A percentile compares a stretch with the other conserved stretches of the same genome.
These are phyloP conservation scores for Chromobotia macracanthus DNA, from an alignment of 2,797 vertebrate genomes.

Conservation along the genomic window DNA sequence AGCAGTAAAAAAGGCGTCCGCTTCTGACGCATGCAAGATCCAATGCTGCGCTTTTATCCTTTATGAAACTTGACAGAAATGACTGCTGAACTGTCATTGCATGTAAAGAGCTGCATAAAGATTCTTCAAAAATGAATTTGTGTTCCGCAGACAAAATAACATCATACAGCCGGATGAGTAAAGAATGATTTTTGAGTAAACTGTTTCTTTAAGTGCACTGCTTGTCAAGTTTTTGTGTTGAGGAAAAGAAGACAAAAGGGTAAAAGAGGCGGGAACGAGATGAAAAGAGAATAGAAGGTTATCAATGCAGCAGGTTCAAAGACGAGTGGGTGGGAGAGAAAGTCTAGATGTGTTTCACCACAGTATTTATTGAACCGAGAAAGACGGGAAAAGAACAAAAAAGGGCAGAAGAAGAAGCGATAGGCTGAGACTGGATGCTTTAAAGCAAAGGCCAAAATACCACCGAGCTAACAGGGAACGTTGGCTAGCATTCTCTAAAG, in stretches of 20 bases:
- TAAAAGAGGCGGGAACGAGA: not conserved
- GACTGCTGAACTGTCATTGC: not conserved
- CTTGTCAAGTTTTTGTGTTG: not conserved
- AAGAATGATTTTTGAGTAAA: not conserved
- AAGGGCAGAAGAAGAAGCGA: constrained; percentile 28
- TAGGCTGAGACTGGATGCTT: constrained; percentile 62
- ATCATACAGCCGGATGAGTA: not conserved
- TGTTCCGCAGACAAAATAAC: not conserved
- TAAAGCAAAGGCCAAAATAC: constrained; percentile 3
- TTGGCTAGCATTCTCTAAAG: no score
- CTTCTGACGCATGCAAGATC: not conserved
- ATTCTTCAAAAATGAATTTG: not conserved
- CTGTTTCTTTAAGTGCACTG: not conserved
- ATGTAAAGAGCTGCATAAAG: not conserved
- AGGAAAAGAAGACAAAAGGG: not conserved
- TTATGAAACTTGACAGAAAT: not conserved
- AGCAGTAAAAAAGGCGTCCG: not conserved
- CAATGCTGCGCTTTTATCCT: not conserved
- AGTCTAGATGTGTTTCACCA: not conserved
- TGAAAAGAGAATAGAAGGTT: constrained; percentile 1
- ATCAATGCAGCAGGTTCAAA: constrained; percentile 3
- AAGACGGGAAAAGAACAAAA: constrained; percentile 27
- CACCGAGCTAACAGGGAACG: not conserved
- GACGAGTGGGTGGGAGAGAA: constrained; percentile 5
- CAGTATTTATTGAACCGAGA: constrained; percentile 14